These are phyloP conservation scores for Polyergus mexicanus DNA, from an alignment of 1,140 invertebrate species.

Conservation along the genomic window DNA sequence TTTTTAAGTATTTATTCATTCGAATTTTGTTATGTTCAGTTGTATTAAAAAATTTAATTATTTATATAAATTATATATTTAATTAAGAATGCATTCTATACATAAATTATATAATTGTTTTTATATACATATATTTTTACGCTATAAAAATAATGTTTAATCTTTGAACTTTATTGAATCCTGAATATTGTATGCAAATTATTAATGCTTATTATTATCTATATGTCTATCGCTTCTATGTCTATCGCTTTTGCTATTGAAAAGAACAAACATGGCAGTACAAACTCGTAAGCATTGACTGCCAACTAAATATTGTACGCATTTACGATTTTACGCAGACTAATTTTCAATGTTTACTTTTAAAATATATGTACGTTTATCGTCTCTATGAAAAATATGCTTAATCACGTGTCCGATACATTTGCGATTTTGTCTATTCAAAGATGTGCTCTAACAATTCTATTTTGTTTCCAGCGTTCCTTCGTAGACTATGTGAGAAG, in stretches of 20 bases:
- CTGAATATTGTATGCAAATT: neutral
- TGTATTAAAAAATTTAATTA: no score
- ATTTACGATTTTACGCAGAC: slow-evolving; percentile 29
- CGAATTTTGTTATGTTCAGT: no score
- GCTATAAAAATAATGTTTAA: neutral
- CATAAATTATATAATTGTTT: slow-evolving; percentile 10
- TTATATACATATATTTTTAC: neutral
- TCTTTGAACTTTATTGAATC: neutral
- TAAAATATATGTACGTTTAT: slow-evolving; percentile 22
- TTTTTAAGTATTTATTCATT: neutral
- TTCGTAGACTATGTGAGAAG: slow-evolving; percentile 90
- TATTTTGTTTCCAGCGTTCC: slow-evolving; percentile 88
- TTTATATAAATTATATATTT: neutral
- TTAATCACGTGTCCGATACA: slow-evolving; percentile 2
- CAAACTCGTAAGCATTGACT: slow-evolving; percentile 17
- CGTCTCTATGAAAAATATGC: slow-evolving; percentile 14
- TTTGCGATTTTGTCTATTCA: neutral
- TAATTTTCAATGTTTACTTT: slow-evolving; percentile 49
- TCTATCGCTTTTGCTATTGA: slow-evolving; percentile 29
- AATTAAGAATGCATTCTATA: neutral
- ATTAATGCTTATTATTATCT: slow-evolving; percentile 51
- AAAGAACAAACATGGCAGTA: neutral
- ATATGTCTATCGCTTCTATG: neutral
- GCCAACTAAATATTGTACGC: neutral
- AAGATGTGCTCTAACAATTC: neutral